Percentiles rank a stretch among this genome's conserved stretches.
Evolutionary conservation across 2,113 vertebrate genomes (phyloP).

Genomic region (Rhinichthys klamathensis): DNA sequence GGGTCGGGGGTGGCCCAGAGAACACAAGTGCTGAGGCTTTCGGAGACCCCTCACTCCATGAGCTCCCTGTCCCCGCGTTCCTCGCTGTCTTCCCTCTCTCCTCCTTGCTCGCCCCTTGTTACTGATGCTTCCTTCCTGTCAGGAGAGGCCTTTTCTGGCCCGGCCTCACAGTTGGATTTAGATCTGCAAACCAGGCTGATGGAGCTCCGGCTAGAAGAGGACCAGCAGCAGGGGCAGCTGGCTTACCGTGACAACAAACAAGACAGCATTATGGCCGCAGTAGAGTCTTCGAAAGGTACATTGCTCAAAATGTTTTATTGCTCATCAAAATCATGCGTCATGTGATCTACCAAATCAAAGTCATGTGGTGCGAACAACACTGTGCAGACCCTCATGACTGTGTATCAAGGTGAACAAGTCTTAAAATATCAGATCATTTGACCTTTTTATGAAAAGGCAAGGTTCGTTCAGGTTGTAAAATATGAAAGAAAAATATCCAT

Average conservation of each 20-base stretch:
- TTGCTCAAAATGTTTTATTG: background rate
- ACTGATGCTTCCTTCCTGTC: slow-evolving; percentile 80
- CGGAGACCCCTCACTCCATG: slow-evolving; percentile 91
- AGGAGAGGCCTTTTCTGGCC: slow-evolving; percentile 81
- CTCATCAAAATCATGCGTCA: too few relatives aligned
- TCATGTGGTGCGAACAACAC: too few relatives aligned
- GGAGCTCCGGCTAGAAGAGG: slow-evolving; percentile 77
- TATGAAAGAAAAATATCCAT: too few relatives aligned
- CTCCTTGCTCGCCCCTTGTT: slow-evolving; percentile 91
- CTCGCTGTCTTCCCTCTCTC: slow-evolving; percentile 93
- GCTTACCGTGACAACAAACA: slow-evolving; percentile 55
- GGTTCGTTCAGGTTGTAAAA: too few relatives aligned
- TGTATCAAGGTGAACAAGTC: too few relatives aligned
- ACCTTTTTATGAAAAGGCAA: too few relatives aligned
- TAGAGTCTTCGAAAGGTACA: slow-evolving; percentile 71
- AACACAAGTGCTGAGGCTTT: slow-evolving; percentile 80
- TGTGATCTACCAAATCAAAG: too few relatives aligned
- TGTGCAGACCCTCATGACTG: too few relatives aligned
- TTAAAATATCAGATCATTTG: too few relatives aligned
- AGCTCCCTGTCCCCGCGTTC: slow-evolving; percentile 91
- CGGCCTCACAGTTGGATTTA: slow-evolving; percentile 80
- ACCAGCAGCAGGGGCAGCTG: slow-evolving; percentile 26
- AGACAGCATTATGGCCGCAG: slow-evolving; percentile 41
- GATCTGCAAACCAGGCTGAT: slow-evolving; percentile 82
- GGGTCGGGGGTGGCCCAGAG: slow-evolving; percentile 61